A percentile compares a stretch with the other conserved stretches of the same genome.
Conservation (phyloP, 2,113 vertebrate genomes). For the Erinaceus europaeus region DNA sequence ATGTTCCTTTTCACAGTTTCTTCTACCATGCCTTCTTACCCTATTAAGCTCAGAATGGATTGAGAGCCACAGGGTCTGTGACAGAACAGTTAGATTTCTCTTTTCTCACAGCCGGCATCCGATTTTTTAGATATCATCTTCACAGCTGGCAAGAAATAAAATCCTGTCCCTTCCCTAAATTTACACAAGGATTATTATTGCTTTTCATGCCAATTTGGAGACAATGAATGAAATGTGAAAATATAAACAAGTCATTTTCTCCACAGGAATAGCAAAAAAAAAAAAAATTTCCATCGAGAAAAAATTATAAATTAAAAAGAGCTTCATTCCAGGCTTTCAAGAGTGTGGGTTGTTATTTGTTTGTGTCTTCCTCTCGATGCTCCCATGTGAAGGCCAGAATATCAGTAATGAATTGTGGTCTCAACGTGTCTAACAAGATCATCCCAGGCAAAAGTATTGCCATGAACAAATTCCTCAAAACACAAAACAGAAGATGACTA, state of each 20-base stretch:
- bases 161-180: background rate
- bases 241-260: background rate
- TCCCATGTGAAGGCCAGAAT: background rate
- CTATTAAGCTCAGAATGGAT: background rate
- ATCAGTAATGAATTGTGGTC: background rate
- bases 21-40: constrained; percentile 2
- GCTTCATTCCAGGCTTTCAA: background rate
- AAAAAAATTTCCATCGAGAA: background rate
- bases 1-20: background rate
- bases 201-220: background rate
- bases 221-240: background rate
- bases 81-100: background rate
- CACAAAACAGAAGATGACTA: background rate
- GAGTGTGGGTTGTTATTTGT: background rate
- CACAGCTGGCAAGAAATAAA: constrained; percentile 12
- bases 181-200: background rate
- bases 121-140: background rate
- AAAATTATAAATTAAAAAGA: background rate
- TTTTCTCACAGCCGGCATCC: background rate
- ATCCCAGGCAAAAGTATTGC: background rate
- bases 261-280: background rate
- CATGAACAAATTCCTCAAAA: background rate
- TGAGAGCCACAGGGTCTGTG: background rate
- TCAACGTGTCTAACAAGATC: background rate
- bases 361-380: background rate